Evolutionary conservation across 2,113 vertebrate species (phyloP), one percentile per base, ranked within the genome.

Genomic region (Tyto alba): DNA sequence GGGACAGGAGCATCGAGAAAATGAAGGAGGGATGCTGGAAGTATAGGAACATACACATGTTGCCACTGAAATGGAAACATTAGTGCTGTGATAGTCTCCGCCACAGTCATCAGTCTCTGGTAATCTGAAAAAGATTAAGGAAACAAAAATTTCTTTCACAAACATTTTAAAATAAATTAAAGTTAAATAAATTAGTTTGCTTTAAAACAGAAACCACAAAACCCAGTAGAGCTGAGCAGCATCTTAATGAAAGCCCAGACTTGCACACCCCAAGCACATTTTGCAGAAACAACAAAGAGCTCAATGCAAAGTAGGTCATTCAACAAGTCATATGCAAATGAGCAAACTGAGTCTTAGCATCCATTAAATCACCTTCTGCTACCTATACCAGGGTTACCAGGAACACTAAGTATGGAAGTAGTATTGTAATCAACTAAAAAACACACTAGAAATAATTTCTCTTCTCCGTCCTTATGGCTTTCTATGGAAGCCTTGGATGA

Each of bases 51-150:
- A 90, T 99, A 99, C 16, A 99, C 98, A 72, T 99, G 98, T 93
- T 99, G 98, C 98, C 98, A 99, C 80, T 98, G 98, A 97, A 98
- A 99, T 72, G 98, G 98, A 96, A 99, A 99, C 98, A 99, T 98
- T 53, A 99, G 97, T 81, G 98, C 98, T 71, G 98, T 99, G 97
- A 99, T 98, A 76, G 98, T 98, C 98, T 99, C 98, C 25, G 98
- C 98, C 96, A 99, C 98, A n/a, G 98, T 98, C 98, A 99, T 99
- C 97, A 99, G 97, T 87, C 98, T 98, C 98, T 99, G 98, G 97
- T 99, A 99, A 98, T 99, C 98, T 99, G 97, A 72, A 97, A 96
- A 95, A 92, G 19, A 95, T 41, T 11, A 94, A 96, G 64, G 82
- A 92, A 88, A 90, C 88, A 53, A 67, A 66, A 32, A 19, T 34